Base-by-base conservation (phyloP, 2,797 vertebrate species). In the Rhinatrema bivittatum region DNA sequence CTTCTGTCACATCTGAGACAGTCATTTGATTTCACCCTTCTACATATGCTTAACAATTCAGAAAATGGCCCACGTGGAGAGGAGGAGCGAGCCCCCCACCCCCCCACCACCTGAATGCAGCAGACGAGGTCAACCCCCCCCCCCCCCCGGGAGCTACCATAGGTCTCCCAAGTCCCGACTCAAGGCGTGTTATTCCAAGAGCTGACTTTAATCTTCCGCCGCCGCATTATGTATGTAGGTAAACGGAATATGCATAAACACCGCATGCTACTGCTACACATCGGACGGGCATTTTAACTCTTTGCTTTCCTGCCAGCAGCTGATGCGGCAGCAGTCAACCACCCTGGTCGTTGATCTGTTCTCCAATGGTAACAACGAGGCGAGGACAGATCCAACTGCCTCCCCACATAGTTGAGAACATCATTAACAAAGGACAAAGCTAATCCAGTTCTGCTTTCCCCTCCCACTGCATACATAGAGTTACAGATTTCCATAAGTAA, bases 41-140 rank as follows among this genome's bases (percentile, higher is more conserved):
- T 93, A 90, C 89, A 91, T 91, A 91, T 89, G 91, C 91, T 94
- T 91, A 89, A 91, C 83, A 87, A 91, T 86, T 90, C 81, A 81
- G 85, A 87, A 90, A 88, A 90, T 89, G 84, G 68, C 70, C 19
- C 57, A 48, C 62, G 61, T 50, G 57, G 60, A 56, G 56, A 56
- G 70, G 70, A 49, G 70, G 23, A 58, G 26, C 49, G 10, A 50
- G 72, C 70, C 65, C 36, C 52, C 42, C n/a, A n/a, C n/a, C n/a
- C n/a, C n/a, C n/a, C n/a, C n/a, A n/a, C n/a, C n/a, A n/a, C n/a
- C n/a, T n/a, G n/a, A n/a, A n/a, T n/a, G n/a, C n/a, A n/a, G n/a
- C n/a, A n/a, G n/a, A n/a, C n/a, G n/a, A n/a, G n/a, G n/a, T n/a
- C n/a, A n/a, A n/a, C n/a, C n/a, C n/a, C n/a, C n/a, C n/a, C n/a